These are phyloP conservation scores for Odontocolon sp. DNA, from an alignment of 2,888 invertebrate genomes.

Conservation along the genomic window DNA sequence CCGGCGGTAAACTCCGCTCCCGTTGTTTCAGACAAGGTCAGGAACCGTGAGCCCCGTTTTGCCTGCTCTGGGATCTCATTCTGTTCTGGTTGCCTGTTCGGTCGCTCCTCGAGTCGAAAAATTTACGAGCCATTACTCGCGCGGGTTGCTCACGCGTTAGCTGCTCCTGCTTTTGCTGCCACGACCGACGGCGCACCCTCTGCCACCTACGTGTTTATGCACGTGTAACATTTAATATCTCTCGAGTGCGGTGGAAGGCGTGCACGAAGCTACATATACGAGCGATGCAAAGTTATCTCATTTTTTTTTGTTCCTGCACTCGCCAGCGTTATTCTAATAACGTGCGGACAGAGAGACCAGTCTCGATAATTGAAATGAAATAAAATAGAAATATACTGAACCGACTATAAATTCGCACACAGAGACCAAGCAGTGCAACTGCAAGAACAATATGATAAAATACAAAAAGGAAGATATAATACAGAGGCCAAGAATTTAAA, in stretches of 20 bases:
- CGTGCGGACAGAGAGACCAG: background rate
- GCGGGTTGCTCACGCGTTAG: conserved; percentile 48
- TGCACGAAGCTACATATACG: background rate
- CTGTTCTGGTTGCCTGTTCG: conserved; percentile 26
- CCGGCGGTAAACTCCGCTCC: conserved; percentile 53
- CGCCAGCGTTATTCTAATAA: background rate
- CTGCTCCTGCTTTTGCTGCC: conserved; percentile 32
- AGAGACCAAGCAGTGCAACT: too few relatives aligned
- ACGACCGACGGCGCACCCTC: conserved; percentile 29
- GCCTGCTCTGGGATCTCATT: conserved; percentile 38
- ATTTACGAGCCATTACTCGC: conserved; percentile 70
- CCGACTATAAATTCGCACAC: too few relatives aligned
- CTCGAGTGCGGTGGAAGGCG: conserved; percentile 30
- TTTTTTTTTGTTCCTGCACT: background rate
- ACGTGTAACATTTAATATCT: conserved; percentile 59
- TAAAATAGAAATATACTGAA: background rate
- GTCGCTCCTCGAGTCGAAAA: conserved; percentile 59
- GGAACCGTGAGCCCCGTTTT: conserved; percentile 46
- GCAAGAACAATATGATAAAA: too few relatives aligned
- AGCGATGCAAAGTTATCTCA: background rate
- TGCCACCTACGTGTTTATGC: conserved; percentile 63
- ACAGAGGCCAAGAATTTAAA: too few relatives aligned
- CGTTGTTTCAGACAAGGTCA: conserved; percentile 64
- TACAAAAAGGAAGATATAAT: too few relatives aligned
- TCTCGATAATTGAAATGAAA: conserved; percentile 25